Evolutionary conservation across 2,888 invertebrate species (phyloP).

Genomic region (Scaptomyza reducta): DNA sequence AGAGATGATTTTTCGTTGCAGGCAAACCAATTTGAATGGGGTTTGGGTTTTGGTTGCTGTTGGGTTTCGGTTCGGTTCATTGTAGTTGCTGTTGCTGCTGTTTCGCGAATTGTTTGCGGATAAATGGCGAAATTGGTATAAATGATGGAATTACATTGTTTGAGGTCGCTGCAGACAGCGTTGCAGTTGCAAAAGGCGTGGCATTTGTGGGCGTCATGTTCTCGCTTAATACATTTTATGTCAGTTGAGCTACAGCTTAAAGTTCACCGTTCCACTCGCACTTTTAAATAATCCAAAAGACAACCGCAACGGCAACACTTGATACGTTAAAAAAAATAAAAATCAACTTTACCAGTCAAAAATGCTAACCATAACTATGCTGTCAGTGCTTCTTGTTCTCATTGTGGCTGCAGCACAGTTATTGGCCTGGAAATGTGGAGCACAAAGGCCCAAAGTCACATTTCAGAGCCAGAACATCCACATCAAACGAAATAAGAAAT

Average conservation of each 20-base stretch:
- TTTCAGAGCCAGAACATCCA: neutral
- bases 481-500: neutral
- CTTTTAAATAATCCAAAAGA: conserved; percentile 43
- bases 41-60: conserved; percentile 14
- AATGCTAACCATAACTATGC: conserved; percentile 24
- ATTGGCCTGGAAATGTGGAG: conserved; percentile 37
- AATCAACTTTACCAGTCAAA: neutral
- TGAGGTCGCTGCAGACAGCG: conserved; percentile 59
- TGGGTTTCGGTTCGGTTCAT: conserved; percentile 13
- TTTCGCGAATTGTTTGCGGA: conserved; percentile 77
- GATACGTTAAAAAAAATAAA: conserved; percentile 3
- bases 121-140: conserved; percentile 79
- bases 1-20: conserved; percentile 47
- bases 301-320: conserved; percentile 37
- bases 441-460: conserved; percentile 12
- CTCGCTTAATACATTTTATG: conserved; percentile 39
- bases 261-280: conserved; percentile 6
- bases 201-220: conserved; percentile 45
- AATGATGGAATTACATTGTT: conserved; percentile 81
- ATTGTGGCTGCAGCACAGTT: conserved; percentile 29
- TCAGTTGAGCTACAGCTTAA: conserved; percentile 10
- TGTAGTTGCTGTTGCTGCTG: conserved; percentile 37
- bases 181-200: conserved; percentile 14
- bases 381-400: conserved; percentile 13
- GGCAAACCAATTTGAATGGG: conserved; percentile 23